These are phyloP conservation scores for Cryptus viduatorius DNA, from an alignment of 2,888 invertebrate genomes.

Conservation along the genomic window DNA sequence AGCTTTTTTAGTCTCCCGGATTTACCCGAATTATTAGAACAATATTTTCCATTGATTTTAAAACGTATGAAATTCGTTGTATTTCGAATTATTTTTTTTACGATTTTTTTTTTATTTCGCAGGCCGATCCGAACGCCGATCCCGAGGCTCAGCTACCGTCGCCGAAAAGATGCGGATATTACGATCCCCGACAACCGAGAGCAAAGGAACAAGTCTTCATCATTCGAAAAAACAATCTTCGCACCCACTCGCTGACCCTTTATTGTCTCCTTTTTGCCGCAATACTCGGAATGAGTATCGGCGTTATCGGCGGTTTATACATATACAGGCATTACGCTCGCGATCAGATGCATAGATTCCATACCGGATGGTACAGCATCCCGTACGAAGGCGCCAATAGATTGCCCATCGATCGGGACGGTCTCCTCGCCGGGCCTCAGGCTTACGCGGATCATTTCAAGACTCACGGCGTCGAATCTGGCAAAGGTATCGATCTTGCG, in stretches of 20 bases:
- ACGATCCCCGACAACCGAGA: background rate
- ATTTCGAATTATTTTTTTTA: slow-evolving; percentile 47
- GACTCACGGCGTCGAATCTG: slow-evolving; percentile 71
- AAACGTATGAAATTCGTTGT: background rate
- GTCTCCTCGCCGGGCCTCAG: slow-evolving; percentile 72
- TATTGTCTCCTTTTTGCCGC: slow-evolving; percentile 90
- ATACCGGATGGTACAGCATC: slow-evolving; percentile 89
- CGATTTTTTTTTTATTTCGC: slow-evolving; percentile 68
- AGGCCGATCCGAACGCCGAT: slow-evolving; percentile 83
- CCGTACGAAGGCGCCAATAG: slow-evolving; percentile 85
- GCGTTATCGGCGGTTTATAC: slow-evolving; percentile 90
- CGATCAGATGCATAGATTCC: slow-evolving; percentile 88
- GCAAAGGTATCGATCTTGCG: slow-evolving; percentile 68
- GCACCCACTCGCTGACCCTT: slow-evolving; percentile 88
- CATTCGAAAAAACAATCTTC: slow-evolving; percentile 85
- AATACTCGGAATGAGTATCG: slow-evolving; percentile 89
- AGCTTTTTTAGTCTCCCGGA: background rate
- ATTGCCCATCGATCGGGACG: slow-evolving; percentile 74
- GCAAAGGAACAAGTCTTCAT: slow-evolving; percentile 74
- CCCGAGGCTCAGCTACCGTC: slow-evolving; percentile 84
- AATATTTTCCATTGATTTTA: background rate
- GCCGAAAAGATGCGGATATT: slow-evolving; percentile 65
- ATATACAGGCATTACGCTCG: slow-evolving; percentile 91
- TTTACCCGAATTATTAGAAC: background rate
- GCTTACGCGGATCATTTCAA: slow-evolving; percentile 77